A percentile compares a stretch with the other conserved stretches of the same genome.
phyloP scores from a whole-genome alignment of 2,888 invertebrate species.

The Caenorhabditis sp. region DNA sequence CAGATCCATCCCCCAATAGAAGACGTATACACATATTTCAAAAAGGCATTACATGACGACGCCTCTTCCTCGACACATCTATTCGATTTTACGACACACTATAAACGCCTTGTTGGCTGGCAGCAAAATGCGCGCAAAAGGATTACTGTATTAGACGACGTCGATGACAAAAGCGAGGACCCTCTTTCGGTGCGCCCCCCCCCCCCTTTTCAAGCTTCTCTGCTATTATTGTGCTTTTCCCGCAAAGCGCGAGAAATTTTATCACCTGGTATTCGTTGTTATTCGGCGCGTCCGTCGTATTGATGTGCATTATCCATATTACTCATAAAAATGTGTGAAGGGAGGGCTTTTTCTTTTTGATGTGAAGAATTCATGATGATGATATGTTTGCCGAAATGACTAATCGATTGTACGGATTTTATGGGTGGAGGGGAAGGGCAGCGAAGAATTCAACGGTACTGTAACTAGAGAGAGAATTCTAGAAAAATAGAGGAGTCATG shows the following conservation, averaged over 20 bases:
- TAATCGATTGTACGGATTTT: conserved; percentile 30
- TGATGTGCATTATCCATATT: conserved; percentile 22
- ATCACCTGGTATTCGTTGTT: conserved; percentile 7
- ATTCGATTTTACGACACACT: conserved; percentile 34
- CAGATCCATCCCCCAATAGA: not conserved
- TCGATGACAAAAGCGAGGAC: conserved; percentile 1
- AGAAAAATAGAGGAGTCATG: too few relatives aligned
- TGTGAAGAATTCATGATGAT: conserved; percentile 5
- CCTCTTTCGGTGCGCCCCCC: not conserved
- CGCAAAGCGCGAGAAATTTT: conserved; percentile 18
- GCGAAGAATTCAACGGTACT: not conserved
- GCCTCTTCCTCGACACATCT: not conserved
- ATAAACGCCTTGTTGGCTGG: conserved; percentile 30
- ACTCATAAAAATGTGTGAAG: conserved; percentile 13
- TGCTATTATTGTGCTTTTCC: conserved; percentile 22
- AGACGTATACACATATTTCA: conserved; percentile 8
- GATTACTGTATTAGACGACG: conserved; percentile 19
- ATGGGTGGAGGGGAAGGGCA: not conserved
- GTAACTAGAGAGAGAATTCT: not conserved
- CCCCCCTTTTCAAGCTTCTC: not conserved
- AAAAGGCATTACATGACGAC: conserved; percentile 9
- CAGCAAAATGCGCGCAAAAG: conserved; percentile 15
- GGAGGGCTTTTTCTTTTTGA: not conserved
- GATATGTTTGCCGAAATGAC: conserved; percentile 20
- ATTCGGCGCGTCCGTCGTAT: not conserved